These are phyloP conservation scores for Psilopogon haemacephalus DNA, from an alignment of 2,113 vertebrate genomes.

Conservation along the genomic window DNA sequence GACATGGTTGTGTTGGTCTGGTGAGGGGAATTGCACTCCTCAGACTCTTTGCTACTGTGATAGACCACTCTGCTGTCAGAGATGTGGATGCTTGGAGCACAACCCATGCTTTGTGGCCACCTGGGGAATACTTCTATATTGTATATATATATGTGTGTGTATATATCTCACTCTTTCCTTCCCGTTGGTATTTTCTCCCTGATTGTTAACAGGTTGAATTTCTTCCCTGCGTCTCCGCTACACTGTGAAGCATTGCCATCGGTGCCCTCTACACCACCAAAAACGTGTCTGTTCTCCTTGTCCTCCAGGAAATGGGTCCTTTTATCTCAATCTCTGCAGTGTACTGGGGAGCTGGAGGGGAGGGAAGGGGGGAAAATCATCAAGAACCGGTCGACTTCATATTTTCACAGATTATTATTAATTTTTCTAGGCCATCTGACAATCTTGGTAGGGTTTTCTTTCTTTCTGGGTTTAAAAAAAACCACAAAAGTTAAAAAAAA, in stretches of 20 bases:
- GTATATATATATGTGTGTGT: neutral
- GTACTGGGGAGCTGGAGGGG: conserved; percentile 36
- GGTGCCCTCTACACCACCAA: conserved; percentile 38
- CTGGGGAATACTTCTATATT: conserved; percentile 66
- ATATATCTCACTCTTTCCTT: conserved; percentile 64
- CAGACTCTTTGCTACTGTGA: conserved; percentile 90
- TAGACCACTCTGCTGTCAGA: conserved; percentile 88
- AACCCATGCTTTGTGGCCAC: conserved; percentile 88
- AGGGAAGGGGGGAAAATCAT: conserved; percentile 23
- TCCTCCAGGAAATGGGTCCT: conserved; percentile 51
- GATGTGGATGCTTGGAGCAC: conserved; percentile 96
- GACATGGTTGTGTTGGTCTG: conserved; percentile 83
- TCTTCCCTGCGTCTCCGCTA: conserved; percentile 18
- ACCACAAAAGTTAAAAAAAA: too few species aligned
- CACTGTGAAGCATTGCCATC: conserved; percentile 53
- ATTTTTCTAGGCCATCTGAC: conserved; percentile 47
- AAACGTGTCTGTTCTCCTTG: conserved; percentile 33
- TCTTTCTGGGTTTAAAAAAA: neutral
- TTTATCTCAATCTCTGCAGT: conserved; percentile 40
- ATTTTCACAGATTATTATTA: conserved; percentile 48
- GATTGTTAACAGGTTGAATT: conserved; percentile 49
- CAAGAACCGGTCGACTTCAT: conserved; percentile 50
- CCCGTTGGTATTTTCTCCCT: conserved; percentile 42
- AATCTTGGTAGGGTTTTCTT: conserved; percentile 1
- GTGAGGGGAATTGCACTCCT: conserved; percentile 87